Percentiles rank a stretch among this genome's conserved stretches.
phyloP scores from a whole-genome alignment of 2,113 vertebrate genomes.

The Bubo scandiacus region DNA sequence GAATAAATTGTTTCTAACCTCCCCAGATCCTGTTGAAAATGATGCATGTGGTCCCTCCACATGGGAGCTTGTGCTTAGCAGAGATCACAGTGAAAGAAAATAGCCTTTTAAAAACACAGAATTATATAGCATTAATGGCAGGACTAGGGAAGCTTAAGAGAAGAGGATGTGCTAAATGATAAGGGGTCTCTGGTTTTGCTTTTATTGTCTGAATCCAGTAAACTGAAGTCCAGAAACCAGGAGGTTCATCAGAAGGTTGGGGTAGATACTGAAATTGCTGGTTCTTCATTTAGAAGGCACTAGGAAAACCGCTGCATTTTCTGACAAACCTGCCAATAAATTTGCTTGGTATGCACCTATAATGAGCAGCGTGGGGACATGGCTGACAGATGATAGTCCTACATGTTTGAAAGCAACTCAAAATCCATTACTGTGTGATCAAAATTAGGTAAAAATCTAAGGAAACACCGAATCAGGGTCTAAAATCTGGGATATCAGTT shows the following conservation, averaged over 20 bases:
- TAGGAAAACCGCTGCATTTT: not conserved
- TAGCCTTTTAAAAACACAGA: not conserved
- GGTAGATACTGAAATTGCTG: not conserved
- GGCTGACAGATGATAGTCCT: not conserved
- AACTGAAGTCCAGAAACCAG: not conserved
- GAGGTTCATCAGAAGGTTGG: not conserved
- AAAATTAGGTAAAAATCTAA: not conserved
- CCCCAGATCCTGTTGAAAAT: not conserved
- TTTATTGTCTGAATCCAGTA: not conserved
- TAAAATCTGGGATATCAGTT: not conserved
- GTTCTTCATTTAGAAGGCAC: not conserved
- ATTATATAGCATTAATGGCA: not conserved
- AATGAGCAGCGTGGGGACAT: not conserved
- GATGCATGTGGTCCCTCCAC: not conserved
- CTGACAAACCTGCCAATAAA: slow-evolving; percentile 31
- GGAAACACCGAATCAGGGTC: not conserved
- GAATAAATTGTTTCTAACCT: not conserved
- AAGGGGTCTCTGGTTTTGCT: not conserved
- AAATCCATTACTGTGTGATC: not conserved
- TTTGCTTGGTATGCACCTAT: not conserved
- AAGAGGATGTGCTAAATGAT: not conserved
- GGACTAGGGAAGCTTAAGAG: not conserved
- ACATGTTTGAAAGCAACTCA: slow-evolving; percentile 14
- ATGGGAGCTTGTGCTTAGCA: not conserved
- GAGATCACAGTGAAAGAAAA: not conserved